Evolutionary conservation across 2,888 invertebrate species (phyloP).

Genomic region (Smittia aterrima): DNA sequence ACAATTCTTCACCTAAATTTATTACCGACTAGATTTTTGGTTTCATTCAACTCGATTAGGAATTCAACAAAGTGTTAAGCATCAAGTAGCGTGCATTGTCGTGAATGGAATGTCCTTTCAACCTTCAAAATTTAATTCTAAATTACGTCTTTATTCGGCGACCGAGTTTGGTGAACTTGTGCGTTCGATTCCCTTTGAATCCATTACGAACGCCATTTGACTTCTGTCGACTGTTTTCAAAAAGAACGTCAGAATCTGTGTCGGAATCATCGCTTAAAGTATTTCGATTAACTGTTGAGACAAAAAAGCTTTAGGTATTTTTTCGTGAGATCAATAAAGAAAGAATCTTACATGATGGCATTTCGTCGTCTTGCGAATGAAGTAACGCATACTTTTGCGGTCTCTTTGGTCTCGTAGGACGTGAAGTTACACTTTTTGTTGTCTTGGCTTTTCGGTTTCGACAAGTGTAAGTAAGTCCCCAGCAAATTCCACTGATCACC

Average conservation of each 20-base stretch:
- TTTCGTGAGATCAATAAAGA: background rate
- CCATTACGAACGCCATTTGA: constrained; percentile 46
- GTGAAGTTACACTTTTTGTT: constrained; percentile 55
- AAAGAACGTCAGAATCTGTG: constrained; percentile 81
- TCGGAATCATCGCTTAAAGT: constrained; percentile 74
- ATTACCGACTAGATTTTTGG: constrained; percentile 18
- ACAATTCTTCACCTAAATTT: background rate
- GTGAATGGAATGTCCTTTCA: background rate
- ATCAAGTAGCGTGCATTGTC: background rate
- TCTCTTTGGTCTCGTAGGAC: constrained; percentile 58
- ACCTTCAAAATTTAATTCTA: background rate
- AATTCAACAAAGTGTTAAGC: background rate
- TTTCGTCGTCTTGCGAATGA: constrained; percentile 66
- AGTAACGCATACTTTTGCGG: constrained; percentile 71
- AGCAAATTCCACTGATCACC: constrained; percentile 61
- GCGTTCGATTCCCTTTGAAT: constrained; percentile 6
- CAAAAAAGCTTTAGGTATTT: too few relatives aligned
- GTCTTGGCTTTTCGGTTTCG: constrained; percentile 55
- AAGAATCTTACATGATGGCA: constrained; percentile 49
- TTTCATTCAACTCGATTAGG: background rate
- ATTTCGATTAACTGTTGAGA: constrained; percentile 48
- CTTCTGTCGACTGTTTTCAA: constrained; percentile 64
- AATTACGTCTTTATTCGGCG: constrained; percentile 52
- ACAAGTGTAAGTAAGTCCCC: constrained; percentile 65
- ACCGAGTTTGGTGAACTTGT: constrained; percentile 48